These are phyloP conservation scores for Sinelater perroti DNA, from an alignment of 2,888 invertebrate genomes.

Conservation along the genomic window DNA sequence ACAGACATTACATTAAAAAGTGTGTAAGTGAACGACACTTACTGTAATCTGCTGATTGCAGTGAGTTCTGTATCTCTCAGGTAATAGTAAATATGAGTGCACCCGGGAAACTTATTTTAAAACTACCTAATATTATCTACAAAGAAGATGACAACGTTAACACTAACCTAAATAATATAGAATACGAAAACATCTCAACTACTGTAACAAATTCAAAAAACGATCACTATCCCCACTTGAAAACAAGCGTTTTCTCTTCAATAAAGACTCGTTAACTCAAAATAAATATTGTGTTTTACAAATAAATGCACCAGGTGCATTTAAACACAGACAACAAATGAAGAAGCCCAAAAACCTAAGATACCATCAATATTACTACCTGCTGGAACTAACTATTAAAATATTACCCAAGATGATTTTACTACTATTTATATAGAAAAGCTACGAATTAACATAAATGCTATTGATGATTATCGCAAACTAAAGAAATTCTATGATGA, in stretches of 20 bases:
- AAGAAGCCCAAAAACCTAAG: constrained; percentile 9
- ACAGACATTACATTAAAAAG: neutral
- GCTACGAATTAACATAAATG: no score
- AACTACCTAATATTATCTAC: constrained; percentile 3
- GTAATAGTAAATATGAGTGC: constrained; percentile 1
- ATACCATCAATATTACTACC: no score
- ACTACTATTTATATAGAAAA: no score
- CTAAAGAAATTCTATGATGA: no score
- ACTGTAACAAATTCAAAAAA: neutral
- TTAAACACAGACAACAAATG: neutral
- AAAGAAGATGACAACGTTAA: no score
- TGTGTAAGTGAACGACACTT: no score
- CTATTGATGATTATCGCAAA: no score
- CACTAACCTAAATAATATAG: no score
- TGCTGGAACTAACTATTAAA: constrained; percentile 7
- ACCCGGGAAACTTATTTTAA: constrained; percentile 4
- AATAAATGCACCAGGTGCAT: no score
- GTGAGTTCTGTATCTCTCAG: no score
- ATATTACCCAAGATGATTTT: no score
- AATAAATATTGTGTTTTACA: constrained; percentile 2
- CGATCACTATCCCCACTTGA: neutral
- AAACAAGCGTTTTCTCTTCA: no score
- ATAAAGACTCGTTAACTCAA: neutral
- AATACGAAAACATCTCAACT: neutral
- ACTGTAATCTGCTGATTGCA: neutral